phyloP scores from a whole-genome alignment of 2,113 vertebrate genomes.

The Carollia perspicillata region DNA sequence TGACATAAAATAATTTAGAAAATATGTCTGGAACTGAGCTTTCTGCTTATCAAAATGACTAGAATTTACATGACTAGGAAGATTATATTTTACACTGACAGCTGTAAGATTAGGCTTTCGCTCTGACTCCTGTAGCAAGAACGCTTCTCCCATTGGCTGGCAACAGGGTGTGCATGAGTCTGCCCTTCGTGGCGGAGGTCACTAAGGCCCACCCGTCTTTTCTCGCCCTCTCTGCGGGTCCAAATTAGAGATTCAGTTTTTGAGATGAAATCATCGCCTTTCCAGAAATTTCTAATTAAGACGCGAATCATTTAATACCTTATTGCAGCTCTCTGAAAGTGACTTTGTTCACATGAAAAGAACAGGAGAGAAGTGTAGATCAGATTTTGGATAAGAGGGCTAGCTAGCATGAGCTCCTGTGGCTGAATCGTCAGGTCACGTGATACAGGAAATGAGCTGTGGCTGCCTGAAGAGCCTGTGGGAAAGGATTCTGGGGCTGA shows the following conservation, averaged over 20 bases:
- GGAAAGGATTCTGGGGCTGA: background rate
- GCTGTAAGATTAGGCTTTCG: background rate
- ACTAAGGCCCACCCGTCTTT: background rate
- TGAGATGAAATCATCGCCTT: background rate
- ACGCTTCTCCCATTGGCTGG: background rate
- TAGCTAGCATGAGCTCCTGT: accelerated
- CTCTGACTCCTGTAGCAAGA: background rate
- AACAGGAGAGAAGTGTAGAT: background rate
- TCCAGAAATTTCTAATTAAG: background rate
- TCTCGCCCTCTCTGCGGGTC: background rate
- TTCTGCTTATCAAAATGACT: background rate
- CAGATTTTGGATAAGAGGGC: background rate
- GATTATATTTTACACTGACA: background rate
- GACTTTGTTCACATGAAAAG: background rate
- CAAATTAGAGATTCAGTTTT: background rate
- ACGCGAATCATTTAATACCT: background rate
- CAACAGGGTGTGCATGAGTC: accelerated
- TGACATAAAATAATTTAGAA: background rate
- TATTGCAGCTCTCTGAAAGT: background rate
- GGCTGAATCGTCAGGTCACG: background rate
- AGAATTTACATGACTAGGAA: background rate
- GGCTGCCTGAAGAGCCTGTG: background rate
- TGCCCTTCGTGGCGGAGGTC: background rate
- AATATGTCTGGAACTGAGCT: background rate
- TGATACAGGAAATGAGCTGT: background rate